Conservation (phyloP, 2,113 vertebrate genomes). For the Pelmatolapia mariae region DNA sequence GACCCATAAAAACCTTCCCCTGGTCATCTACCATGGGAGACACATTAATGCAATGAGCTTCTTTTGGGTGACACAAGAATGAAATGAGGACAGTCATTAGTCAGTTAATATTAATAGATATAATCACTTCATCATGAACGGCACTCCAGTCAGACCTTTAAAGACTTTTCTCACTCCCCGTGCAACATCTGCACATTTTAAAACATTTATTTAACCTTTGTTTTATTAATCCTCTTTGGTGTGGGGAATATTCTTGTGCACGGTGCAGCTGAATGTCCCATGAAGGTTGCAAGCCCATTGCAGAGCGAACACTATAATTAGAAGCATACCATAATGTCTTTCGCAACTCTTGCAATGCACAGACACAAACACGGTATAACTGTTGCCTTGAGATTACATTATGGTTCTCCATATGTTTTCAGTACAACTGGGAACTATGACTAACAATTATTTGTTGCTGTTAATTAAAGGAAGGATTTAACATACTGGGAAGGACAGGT, state of each 20-base stretch:
- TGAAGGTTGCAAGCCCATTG: conserved; percentile 35
- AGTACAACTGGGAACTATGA: background rate
- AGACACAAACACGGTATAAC: background rate
- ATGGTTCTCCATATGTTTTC: background rate
- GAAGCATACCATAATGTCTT: background rate
- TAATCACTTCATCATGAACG: background rate
- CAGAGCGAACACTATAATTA: background rate
- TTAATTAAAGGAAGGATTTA: background rate
- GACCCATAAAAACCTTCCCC: background rate
- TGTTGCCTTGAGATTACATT: background rate
- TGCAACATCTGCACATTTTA: background rate
- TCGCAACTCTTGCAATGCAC: background rate
- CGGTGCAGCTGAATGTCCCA: background rate
- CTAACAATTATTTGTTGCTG: background rate
- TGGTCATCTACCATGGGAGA: background rate
- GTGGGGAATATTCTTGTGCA: conserved; percentile 27
- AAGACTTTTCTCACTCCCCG: background rate
- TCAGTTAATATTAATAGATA: conserved; percentile 1
- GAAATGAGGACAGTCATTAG: background rate
- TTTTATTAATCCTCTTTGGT: conserved; percentile 48
- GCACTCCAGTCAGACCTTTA: background rate
- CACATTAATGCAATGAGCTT: background rate
- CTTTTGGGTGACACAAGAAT: background rate
- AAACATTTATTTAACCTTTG: conserved; percentile 10
- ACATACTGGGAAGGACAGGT: background rate